Evolutionary conservation across 2,113 vertebrate genomes (phyloP), one percentile per base, ranked within the genome.

Genomic region (Solenodon paradoxus): DNA sequence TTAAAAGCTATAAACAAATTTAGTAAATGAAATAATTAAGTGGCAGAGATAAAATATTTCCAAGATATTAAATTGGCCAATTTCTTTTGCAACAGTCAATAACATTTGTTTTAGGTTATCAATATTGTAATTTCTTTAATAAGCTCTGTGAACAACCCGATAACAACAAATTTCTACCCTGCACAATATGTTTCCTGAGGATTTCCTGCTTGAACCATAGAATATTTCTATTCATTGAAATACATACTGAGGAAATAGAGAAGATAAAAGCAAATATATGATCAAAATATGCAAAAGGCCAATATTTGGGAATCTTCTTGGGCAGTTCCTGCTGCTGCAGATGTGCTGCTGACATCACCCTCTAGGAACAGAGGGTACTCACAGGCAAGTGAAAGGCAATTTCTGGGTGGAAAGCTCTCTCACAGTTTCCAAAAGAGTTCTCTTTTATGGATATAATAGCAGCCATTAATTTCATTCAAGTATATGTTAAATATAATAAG

Each of bases 11-110:
- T 61, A 47, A 81, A 42, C 3, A 77, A 86, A 78, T 45, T 80
- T 66, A 86, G 28, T 40, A 81, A 87, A 83, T 26, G 55, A 94
- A 90, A 85, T 53, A 59, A 40, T 45, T 51, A 89, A 93, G 53
- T 17, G 51, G 13, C 57, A 90, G 12, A 78, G 77, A 82, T 78
- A 72, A 78, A 86, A 68, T 45, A 45, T 26, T 32, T 75, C 15
- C 63, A 77, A 47, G 3, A 32, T 61, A 77, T 28, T 35, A 57
- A 75, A 17, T 63, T 49, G 42, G 9, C 13, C 28, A 51, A 4
- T 28, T 72, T 51, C 53, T 88, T 55, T 83, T 79, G 15, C 22
- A 82, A 64, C 24, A 55, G 61, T 61, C 40, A 78, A 20, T 28
- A 64, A 53, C 7, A 61, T 72, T 89, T 72, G 10, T 57, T 40